A percentile compares a stretch with the other conserved stretches of the same genome.
Evolutionary conservation across 2,113 vertebrate species (phyloP).

Genomic region (Ceyx margarethae): DNA sequence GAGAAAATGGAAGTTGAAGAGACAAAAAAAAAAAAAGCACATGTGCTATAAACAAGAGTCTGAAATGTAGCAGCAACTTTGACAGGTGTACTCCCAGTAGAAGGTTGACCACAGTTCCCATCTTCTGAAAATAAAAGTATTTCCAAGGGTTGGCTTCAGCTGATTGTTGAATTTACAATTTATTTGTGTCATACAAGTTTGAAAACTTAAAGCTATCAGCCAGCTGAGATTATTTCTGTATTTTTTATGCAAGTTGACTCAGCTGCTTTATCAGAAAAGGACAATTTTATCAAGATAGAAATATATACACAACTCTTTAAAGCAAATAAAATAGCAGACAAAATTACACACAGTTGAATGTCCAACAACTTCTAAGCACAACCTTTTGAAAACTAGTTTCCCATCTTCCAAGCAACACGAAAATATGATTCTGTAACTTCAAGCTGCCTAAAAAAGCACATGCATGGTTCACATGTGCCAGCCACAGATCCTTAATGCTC

Average conservation of each 20-base stretch:
- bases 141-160: background rate
- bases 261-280: background rate
- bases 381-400: background rate
- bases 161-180: background rate
- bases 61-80: background rate
- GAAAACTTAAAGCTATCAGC: background rate
- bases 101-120: background rate
- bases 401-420: background rate
- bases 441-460: background rate
- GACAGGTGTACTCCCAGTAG: background rate
- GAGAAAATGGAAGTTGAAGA: background rate
- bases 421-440: background rate
- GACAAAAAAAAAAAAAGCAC: background rate
- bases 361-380: background rate
- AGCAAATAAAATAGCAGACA: background rate
- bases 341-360: background rate
- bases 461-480: background rate
- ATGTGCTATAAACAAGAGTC: background rate
- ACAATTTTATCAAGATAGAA: background rate
- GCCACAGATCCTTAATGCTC: background rate
- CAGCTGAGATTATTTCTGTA: background rate
- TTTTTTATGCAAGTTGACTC: background rate
- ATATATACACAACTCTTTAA: background rate
- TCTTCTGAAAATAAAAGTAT: background rate
- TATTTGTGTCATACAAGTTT: background rate